Conservation (phyloP, 2,888 invertebrate genomes). For the Tanypteryx hageni region DNA sequence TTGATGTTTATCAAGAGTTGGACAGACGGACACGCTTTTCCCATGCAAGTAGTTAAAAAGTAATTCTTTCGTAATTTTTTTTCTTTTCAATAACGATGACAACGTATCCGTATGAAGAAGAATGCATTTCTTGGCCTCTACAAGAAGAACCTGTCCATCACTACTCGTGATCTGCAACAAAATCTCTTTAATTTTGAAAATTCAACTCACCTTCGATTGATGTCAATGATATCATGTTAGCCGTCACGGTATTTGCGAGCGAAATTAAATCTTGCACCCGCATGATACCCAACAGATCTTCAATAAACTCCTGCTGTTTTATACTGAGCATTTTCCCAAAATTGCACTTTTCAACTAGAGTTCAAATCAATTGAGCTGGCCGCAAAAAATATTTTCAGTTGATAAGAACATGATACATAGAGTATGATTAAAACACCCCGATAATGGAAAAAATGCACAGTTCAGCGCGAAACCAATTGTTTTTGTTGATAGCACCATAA, state of each 20-base stretch:
- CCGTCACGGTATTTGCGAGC: conserved; percentile 47
- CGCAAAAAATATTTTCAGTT: too few species aligned
- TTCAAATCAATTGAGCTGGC: too few species aligned
- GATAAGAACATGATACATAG: too few species aligned
- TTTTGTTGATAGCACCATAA: too few species aligned
- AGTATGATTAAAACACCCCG: too few species aligned
- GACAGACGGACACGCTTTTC: conserved; percentile 74
- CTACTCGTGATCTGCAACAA: neutral
- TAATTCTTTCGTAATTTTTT: conserved; percentile 77
- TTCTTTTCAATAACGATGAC: conserved; percentile 76
- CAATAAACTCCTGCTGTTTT: conserved; percentile 41
- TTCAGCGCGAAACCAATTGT: too few species aligned
- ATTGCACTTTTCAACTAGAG: too few species aligned
- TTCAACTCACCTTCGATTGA: conserved; percentile 30
- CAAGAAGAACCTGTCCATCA: conserved; percentile 69
- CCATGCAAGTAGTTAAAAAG: conserved; percentile 78
- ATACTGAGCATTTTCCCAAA: conserved; percentile 35
- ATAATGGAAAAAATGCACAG: too few species aligned
- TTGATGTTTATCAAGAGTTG: conserved; percentile 77
- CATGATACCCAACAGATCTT: conserved; percentile 46
- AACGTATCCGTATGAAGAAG: conserved; percentile 76
- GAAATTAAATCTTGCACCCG: conserved; percentile 51
- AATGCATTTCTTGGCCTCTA: conserved; percentile 78
- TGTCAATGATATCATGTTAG: conserved; percentile 55
- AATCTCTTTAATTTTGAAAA: neutral